A percentile compares a stretch with the other conserved stretches of the same genome.
phyloP scores from a whole-genome alignment of 2,888 invertebrate genomes.

The Cyclophora punctaria region DNA sequence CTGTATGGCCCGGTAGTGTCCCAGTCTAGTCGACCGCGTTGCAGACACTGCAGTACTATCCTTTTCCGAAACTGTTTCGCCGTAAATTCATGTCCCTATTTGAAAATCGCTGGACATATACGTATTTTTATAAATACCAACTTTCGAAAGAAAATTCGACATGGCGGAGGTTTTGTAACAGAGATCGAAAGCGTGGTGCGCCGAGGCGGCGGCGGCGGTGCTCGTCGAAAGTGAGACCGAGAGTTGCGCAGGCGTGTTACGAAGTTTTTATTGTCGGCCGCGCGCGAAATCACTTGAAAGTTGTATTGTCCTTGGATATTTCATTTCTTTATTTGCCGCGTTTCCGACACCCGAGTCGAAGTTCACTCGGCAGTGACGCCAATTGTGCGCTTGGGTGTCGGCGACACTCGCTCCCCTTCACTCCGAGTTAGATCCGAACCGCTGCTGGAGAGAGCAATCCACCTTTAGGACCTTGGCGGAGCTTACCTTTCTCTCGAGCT shows the following conservation, averaged over 20 bases:
- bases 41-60: no score
- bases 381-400: constrained; percentile 44
- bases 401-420: constrained; percentile 54
- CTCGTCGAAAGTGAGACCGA: constrained; percentile 70
- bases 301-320: constrained; percentile 74
- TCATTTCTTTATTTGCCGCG: constrained; percentile 70
- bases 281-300: constrained; percentile 75
- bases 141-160: constrained; percentile 67
- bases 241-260: constrained; percentile 72
- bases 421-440: constrained; percentile 31
- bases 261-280: constrained; percentile 73
- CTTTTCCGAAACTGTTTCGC: no score
- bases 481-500: constrained; percentile 13
- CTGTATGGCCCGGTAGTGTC: no score
- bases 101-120: no score
- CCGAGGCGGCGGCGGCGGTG: constrained; percentile 39
- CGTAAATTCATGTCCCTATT: no score
- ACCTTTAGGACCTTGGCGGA: constrained; percentile 1
- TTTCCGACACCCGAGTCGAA: constrained; percentile 66
- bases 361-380: constrained; percentile 55
- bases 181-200: constrained; percentile 62
- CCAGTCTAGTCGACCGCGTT: no score
- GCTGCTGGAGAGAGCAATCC: background rate
- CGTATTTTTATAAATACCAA: constrained; percentile 35
- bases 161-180: constrained; percentile 64